Conservation (phyloP, 2,797 vertebrate genomes). For the Buceros bicornis region DNA sequence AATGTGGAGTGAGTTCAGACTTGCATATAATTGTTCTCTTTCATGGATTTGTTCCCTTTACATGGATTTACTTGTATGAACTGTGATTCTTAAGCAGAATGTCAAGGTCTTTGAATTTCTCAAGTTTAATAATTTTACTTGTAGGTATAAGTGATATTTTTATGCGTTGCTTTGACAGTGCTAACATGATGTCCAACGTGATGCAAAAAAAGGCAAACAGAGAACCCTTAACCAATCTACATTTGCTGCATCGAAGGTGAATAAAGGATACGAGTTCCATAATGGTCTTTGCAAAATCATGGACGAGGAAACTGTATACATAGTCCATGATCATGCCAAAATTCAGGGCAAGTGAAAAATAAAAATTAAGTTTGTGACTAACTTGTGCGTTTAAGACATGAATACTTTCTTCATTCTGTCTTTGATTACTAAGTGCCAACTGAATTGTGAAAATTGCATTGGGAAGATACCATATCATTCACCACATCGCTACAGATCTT, state of each 20-base stretch:
- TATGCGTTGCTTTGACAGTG: neutral
- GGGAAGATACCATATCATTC: neutral
- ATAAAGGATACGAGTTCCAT: neutral
- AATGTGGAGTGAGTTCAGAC: neutral
- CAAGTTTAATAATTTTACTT: neutral
- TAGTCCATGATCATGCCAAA: neutral
- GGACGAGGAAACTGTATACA: rapidly evolving
- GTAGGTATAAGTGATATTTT: neutral
- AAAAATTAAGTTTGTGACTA: neutral
- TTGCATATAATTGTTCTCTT: neutral
- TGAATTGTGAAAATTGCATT: neutral
- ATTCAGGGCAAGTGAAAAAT: neutral
- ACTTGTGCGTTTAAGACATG: neutral
- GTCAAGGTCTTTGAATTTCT: neutral
- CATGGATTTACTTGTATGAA: neutral
- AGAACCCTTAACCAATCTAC: neutral
- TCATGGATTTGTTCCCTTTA: neutral
- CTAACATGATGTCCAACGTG: neutral
- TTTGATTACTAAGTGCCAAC: neutral
- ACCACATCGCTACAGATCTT: neutral
- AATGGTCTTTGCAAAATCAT: neutral
- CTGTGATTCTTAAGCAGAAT: neutral
- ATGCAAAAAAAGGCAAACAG: neutral
- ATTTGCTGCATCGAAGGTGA: neutral
- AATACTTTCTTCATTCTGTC: neutral